A percentile compares a stretch with the other conserved stretches of the same genome.
These are phyloP conservation scores for Andrena camellia DNA, from an alignment of 2,888 invertebrate genomes.

Conservation along the genomic window DNA sequence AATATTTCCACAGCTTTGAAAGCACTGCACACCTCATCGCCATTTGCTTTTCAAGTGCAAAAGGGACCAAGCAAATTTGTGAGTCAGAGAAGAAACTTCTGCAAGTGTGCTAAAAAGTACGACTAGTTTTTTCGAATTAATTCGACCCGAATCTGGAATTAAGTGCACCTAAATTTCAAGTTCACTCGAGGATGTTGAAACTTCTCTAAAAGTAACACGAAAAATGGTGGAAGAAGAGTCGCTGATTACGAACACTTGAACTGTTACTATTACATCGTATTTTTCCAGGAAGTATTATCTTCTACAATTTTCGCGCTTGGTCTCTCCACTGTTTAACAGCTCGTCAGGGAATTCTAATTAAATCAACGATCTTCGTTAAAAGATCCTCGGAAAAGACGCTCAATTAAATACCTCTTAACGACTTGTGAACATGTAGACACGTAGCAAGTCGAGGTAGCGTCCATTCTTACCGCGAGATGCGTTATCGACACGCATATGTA, in stretches of 20 bases:
- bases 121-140: conserved; percentile 25
- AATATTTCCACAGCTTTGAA: too few relatives aligned
- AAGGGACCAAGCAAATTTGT: background rate
- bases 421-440: background rate
- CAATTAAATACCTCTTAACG: conserved; percentile 10
- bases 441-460: background rate
- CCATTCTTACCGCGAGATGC: background rate
- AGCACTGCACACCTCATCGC: too few relatives aligned
- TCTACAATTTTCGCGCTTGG: background rate
- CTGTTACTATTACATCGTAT: too few relatives aligned
- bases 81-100: conserved; percentile 20
- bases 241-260: too few relatives aligned
- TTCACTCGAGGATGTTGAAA: conserved; percentile 9
- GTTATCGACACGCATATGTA: conserved; percentile 7
- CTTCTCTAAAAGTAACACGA: background rate
- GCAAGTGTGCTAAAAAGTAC: conserved; percentile 17
- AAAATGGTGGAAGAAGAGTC: too few relatives aligned
- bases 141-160: conserved; percentile 14
- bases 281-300: too few relatives aligned
- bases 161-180: conserved; percentile 21
- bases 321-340: too few relatives aligned
- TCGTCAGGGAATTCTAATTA: background rate
- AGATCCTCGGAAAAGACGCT: background rate
- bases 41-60: too few relatives aligned
- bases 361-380: background rate